phyloP scores from a whole-genome alignment of 1,140 invertebrate genomes.

The Trichogramma pretiosum region DNA sequence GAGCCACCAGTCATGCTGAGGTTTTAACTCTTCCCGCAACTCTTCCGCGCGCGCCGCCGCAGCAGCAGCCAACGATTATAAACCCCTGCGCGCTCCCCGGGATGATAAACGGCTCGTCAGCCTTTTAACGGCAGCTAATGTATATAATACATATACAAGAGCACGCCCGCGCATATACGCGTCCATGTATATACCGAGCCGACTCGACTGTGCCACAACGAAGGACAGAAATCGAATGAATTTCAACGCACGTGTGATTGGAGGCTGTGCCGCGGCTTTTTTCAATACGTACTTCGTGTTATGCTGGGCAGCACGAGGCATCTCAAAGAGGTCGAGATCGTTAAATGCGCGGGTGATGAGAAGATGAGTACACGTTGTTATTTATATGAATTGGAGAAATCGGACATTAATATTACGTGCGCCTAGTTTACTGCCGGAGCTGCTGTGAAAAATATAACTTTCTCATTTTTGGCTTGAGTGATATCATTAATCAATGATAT shows the following conservation, averaged over 20 bases:
- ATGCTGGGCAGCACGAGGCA: no score
- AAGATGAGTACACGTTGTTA: no score
- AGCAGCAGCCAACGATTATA: constrained; percentile 13
- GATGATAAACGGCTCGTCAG: constrained; percentile 35
- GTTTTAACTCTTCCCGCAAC: constrained; percentile 38
- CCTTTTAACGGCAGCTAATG: constrained; percentile 20
- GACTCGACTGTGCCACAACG: no score
- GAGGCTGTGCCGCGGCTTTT: background rate
- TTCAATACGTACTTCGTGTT: background rate
- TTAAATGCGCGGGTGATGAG: no score
- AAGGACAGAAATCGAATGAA: background rate
- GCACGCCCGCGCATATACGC: background rate
- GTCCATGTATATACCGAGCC: background rate
- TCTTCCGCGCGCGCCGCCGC: background rate
- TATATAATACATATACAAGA: no score
- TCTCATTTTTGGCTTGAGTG: no score
- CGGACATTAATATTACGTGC: constrained; percentile 7
- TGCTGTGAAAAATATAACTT: no score
- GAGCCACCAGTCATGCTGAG: constrained; percentile 44
- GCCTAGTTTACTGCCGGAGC: background rate
- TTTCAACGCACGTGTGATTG: background rate
- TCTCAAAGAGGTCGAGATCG: background rate
- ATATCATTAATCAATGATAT: no score
- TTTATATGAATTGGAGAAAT: background rate
- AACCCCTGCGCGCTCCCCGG: no score